phyloP scores from a whole-genome alignment of 2,113 vertebrate species.

The Ardeotis arabs region DNA sequence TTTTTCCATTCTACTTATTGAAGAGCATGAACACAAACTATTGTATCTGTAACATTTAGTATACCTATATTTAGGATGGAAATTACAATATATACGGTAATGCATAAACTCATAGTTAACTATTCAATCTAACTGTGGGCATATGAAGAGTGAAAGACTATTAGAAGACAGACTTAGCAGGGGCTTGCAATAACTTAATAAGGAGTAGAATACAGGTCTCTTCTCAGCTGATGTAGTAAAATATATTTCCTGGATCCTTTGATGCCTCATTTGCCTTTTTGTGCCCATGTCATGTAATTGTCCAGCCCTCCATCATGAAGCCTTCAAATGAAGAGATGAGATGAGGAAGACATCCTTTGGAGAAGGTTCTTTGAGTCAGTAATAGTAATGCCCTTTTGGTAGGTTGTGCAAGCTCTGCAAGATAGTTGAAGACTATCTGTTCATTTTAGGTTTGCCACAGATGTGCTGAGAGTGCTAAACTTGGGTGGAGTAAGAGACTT shows the following conservation, averaged over 20 bases:
- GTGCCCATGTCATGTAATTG: neutral
- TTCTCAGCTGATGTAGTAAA: neutral
- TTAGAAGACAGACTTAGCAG: neutral
- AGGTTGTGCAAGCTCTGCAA: neutral
- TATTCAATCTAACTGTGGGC: neutral
- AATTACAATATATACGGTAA: neutral
- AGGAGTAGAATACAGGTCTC: neutral
- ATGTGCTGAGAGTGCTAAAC: neutral
- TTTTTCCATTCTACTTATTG: neutral
- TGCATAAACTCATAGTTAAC: neutral
- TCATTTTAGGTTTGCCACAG: neutral
- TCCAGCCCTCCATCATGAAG: neutral
- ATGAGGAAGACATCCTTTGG: neutral
- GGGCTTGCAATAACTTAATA: neutral
- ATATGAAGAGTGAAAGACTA: neutral
- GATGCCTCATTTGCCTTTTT: neutral
- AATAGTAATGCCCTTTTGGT: neutral
- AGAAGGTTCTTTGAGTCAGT: neutral
- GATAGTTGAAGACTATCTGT: neutral
- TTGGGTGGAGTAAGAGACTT: neutral
- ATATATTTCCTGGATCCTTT: neutral
- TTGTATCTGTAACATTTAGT: neutral
- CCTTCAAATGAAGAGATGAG: neutral
- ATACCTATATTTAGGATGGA: neutral
- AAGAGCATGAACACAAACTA: neutral